phyloP scores from a whole-genome alignment of 2,888 invertebrate species.

The Amblyjoppa proteus region DNA sequence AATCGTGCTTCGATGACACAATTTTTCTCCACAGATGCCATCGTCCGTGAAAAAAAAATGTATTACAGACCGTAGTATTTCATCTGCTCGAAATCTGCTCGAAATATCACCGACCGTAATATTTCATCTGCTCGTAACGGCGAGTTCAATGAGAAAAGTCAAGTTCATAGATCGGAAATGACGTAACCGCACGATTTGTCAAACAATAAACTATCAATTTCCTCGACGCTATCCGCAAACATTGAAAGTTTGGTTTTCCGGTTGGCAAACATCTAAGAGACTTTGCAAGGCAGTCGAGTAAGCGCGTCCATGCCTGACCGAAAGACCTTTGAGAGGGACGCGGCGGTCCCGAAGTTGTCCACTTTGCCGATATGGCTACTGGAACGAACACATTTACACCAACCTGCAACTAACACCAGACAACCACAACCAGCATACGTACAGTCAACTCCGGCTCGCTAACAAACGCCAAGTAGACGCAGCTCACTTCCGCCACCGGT shows the following conservation, averaged over 20 bases:
- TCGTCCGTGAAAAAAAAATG: too few relatives aligned
- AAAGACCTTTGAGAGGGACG: slow-evolving; percentile 42
- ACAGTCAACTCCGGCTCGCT: slow-evolving; percentile 23
- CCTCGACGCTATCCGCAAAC: slow-evolving; percentile 7
- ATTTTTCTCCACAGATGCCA: too few relatives aligned
- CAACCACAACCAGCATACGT: slow-evolving; percentile 39
- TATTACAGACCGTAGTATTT: too few relatives aligned
- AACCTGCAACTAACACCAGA: slow-evolving; percentile 42
- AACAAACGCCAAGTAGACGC: slow-evolving; percentile 39
- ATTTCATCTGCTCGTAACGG: too few relatives aligned
- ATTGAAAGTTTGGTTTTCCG: slow-evolving; percentile 44
- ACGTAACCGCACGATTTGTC: slow-evolving; percentile 1
- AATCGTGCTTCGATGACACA: too few relatives aligned
- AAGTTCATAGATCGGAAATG: not conserved
- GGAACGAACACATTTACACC: slow-evolving; percentile 39
- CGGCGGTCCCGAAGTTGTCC: slow-evolving; percentile 42
- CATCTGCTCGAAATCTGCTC: too few relatives aligned
- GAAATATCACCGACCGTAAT: too few relatives aligned
- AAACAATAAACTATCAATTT: slow-evolving; percentile 40
- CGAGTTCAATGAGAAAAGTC: not conserved
- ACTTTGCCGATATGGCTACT: slow-evolving; percentile 36
- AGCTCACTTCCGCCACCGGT: slow-evolving; percentile 9
- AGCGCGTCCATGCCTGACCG: slow-evolving; percentile 38
- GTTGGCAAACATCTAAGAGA: slow-evolving; percentile 32
- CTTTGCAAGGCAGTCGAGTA: slow-evolving; percentile 23